Base-by-base conservation (phyloP, 2,113 vertebrate species). In the Monopterus albus region DNA sequence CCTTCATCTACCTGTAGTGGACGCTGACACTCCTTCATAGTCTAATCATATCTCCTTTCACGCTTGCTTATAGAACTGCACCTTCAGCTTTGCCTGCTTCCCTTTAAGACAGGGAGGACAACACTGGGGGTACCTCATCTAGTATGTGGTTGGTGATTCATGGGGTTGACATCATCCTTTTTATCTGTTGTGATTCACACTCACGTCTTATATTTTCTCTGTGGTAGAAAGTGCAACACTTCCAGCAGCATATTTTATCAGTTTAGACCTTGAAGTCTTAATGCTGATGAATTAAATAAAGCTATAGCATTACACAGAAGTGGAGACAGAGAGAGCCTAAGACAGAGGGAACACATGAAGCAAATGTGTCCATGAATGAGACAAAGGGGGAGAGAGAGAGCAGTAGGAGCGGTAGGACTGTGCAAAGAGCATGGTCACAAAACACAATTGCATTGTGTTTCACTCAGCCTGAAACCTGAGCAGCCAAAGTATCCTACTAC, bases 371-470 rank as follows among this genome's bases (percentile, higher is more conserved):
- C 6, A 40, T 23, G 14, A 7, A 55, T 6, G 55, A 62, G 18
- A 50, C 33, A 17, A 40, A 21, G 58, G 18, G 52, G 31, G 20
- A 51, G 43, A 23, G 56, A 60, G 50, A 11, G 26, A 38, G 50
- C 33, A 40, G 36, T 42, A 67, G 62, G 49, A 66, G 26, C 13
- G 25, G 75, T 76, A 47, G 81, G 65, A 65, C 66, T 66, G 62
- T 51, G 81, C 64, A 70, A 78, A 79, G 66, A 89, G 81, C 35
- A 77, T 87, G 81, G 80, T 87, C 87, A 87, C 46, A 63, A 71
- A 74, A 81, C 47, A 72, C 72, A 39, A 83, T 60, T 86, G 87
- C 84, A 88, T 91, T 89, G 84, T 83, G 81, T 92, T 91, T 88
- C 87, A 79, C 62, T 72, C 59, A 36, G 80, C 56, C 53, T 88